Base-by-base conservation (phyloP, 2,888 invertebrate species). In the Monoplex corrugatus region DNA sequence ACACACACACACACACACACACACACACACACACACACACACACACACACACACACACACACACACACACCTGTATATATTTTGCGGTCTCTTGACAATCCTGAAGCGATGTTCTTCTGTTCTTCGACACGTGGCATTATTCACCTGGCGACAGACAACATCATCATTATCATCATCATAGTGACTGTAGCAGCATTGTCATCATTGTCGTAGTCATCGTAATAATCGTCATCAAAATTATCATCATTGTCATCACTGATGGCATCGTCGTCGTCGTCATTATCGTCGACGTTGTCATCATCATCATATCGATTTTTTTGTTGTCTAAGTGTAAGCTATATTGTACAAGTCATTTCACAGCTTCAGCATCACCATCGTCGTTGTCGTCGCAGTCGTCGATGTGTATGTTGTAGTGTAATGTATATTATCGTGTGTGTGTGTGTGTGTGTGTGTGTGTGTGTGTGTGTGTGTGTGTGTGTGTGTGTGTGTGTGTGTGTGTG, bases 111-210 rank as follows among this genome's bases (percentile, higher is more conserved):
- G 78, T 35, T 89, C 89, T 6, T 80, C 89, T 23, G 86, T 78
- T 63, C 89, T 86, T n/a, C 82, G 72, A 83, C 90, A 89, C 13
- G 86, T 86, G 83, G 90, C 89, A 63, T 88, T 90, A 43, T 89
- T 89, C 8, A 90, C 89, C 90, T 90, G 90, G 0, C 23, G 38
- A 35, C 3, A 16, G 38, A 28, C 68, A 68, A 23, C 50, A 50
- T 50, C 50, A 50, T 50, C 50, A 87, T 80, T 23, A 44, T 80
- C 78, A 80, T 35, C 40, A 87, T 44, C 44, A 87, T 82, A 38
- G 78, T 80, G 6, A 78, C 44, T 44, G 78, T 87, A 10, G 28
- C n/a, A 38, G 28, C 19, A 19, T 50, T 50, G 50, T 50, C 50
- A 19, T 50, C 50, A 50, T 50, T 50, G 19, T 50, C 50, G 19